A percentile compares a stretch with the other conserved stretches of the same genome.
Evolutionary conservation across 2,888 invertebrate genomes (phyloP).

Genomic region (Cantharis nigra): DNA sequence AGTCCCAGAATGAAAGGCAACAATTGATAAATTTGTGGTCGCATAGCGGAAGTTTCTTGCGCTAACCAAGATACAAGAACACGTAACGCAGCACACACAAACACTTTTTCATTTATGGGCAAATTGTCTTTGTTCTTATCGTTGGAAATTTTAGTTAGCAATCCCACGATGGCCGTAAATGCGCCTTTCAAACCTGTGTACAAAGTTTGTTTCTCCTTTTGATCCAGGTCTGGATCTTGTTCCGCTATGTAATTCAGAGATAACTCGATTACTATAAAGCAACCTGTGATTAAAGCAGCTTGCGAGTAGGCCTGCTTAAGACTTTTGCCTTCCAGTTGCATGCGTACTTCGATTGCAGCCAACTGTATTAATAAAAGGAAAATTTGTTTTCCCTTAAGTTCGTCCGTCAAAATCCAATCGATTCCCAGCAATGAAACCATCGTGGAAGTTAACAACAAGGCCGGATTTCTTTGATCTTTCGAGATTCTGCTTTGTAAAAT

Average conservation of each 20-base stretch:
- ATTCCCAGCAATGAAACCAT: slow-evolving; percentile 81
- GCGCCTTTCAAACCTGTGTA: slow-evolving; percentile 90
- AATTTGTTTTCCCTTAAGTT: slow-evolving; percentile 80
- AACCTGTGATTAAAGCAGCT: slow-evolving; percentile 78
- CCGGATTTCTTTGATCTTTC: slow-evolving; percentile 87
- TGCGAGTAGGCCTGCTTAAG: slow-evolving; percentile 78
- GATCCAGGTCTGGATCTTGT: slow-evolving; percentile 82
- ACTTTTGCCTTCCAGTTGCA: slow-evolving; percentile 88
- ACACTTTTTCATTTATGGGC: slow-evolving; percentile 72
- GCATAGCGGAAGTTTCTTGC: slow-evolving; percentile 87
- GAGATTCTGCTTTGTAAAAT: slow-evolving; percentile 86
- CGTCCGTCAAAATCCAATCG: slow-evolving; percentile 82
- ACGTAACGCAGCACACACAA: slow-evolving; percentile 83
- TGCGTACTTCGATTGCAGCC: slow-evolving; percentile 89
- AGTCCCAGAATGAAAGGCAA: slow-evolving; percentile 81
- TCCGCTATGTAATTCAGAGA: slow-evolving; percentile 79
- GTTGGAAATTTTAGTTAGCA: slow-evolving; percentile 73
- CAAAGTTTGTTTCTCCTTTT: slow-evolving; percentile 88
- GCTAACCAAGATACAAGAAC: slow-evolving; percentile 88
- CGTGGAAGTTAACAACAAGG: slow-evolving; percentile 80
- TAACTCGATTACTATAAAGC: slow-evolving; percentile 80
- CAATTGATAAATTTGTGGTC: slow-evolving; percentile 78
- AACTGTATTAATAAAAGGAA: slow-evolving; percentile 82
- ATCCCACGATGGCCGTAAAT: slow-evolving; percentile 78
- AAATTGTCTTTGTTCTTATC: slow-evolving; percentile 74